Percentiles rank a stretch among this genome's conserved stretches.
Evolutionary conservation across 2,888 invertebrate genomes (phyloP).

Genomic region (Arrhopalites spinosus): DNA sequence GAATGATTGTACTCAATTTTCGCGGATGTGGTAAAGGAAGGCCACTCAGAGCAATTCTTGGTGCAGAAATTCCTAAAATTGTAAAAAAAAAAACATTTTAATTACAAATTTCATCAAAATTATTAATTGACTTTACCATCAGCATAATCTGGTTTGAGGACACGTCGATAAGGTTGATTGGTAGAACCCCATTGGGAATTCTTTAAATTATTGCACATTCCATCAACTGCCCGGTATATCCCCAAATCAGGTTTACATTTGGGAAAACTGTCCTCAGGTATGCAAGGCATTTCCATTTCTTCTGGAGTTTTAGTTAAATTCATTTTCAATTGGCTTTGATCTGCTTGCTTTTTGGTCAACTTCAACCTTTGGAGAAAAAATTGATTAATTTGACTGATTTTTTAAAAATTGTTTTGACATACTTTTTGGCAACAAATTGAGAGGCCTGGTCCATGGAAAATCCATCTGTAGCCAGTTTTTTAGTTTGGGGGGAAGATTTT

Average conservation of each 20-base stretch:
- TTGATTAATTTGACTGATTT: neutral
- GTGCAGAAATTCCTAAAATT: conserved; percentile 60
- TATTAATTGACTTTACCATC: conserved; percentile 57
- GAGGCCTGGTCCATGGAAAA: conserved; percentile 74
- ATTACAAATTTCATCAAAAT: no score
- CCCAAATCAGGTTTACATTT: neutral
- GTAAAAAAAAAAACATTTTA: no score
- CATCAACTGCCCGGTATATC: conserved; percentile 68
- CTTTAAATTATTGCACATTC: conserved; percentile 65
- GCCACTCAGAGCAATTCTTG: conserved; percentile 58
- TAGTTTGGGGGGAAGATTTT: conserved; percentile 65
- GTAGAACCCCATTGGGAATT: conserved; percentile 64
- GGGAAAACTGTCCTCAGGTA: conserved; percentile 5
- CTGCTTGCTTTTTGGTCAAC: conserved; percentile 21
- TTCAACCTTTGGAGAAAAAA: conserved; percentile 37
- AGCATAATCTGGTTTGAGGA: conserved; percentile 63
- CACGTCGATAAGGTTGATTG: conserved; percentile 61
- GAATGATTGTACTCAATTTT: conserved; percentile 62
- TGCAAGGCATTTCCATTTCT: no score
- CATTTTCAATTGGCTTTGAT: conserved; percentile 2
- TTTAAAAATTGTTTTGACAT: conserved; percentile 55
- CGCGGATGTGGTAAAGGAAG: conserved; percentile 62
- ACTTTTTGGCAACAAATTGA: conserved; percentile 64
- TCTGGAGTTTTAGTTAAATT: no score
- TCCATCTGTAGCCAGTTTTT: conserved; percentile 69